phyloP scores from a whole-genome alignment of 2,797 vertebrate genomes.

The Bradypus variegatus region DNA sequence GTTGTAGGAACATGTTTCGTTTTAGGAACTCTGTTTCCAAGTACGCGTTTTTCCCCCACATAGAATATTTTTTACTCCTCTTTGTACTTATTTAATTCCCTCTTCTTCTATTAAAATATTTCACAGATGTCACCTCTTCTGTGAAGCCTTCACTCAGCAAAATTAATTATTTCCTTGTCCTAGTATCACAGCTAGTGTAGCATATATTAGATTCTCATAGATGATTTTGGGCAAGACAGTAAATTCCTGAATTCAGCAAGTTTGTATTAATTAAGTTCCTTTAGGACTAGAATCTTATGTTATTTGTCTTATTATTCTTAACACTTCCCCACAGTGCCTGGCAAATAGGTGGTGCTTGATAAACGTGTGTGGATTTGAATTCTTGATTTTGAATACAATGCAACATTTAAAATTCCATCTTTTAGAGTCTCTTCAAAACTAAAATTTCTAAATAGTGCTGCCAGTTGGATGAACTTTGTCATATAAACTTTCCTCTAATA shows the following conservation, averaged over 20 bases:
- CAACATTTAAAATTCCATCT: constrained; percentile 15
- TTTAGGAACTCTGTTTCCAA: neutral
- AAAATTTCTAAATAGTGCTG: constrained; percentile 28
- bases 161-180: neutral
- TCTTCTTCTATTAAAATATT: constrained; percentile 21
- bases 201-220: neutral
- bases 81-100: neutral
- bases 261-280: neutral
- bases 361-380: constrained; percentile 22
- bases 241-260: neutral
- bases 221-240: neutral
- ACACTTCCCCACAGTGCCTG: neutral
- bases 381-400: constrained; percentile 15
- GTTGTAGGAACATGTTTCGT: neutral
- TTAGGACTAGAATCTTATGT: neutral
- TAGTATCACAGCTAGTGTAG: neutral
- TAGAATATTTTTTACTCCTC: constrained; percentile 7
- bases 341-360: neutral
- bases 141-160: neutral
- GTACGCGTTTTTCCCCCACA: neutral
- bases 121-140: neutral
- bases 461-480: neutral
- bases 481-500: neutral
- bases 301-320: neutral
- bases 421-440: constrained; percentile 10